phyloP scores from a whole-genome alignment of 1,140 invertebrate species.

The Antheraea pernyi region DNA sequence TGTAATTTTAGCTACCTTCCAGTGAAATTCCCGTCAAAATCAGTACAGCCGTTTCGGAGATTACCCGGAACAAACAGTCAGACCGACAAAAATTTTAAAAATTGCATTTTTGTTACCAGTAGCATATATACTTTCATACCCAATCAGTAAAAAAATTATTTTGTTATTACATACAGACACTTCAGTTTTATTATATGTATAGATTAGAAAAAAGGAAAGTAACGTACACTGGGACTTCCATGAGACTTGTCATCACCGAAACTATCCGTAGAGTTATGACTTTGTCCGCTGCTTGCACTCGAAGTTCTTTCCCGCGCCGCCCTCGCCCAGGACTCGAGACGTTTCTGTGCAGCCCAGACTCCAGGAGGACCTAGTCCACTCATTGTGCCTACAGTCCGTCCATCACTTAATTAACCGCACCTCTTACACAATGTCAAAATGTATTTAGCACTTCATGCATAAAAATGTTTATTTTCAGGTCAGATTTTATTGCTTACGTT shows the following conservation, averaged over 20 bases:
- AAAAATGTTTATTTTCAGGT: background rate
- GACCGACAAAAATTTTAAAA: no score
- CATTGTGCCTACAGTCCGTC: slow-evolving; percentile 59
- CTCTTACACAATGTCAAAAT: background rate
- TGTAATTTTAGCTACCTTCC: no score
- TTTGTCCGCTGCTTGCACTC: slow-evolving; percentile 80
- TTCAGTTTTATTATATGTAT: no score
- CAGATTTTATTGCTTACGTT: background rate
- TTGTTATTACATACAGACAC: no score
- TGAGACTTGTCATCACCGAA: slow-evolving; percentile 76
- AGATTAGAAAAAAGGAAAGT: background rate
- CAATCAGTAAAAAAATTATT: no score
- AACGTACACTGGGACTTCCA: slow-evolving; percentile 68
- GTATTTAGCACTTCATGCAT: background rate
- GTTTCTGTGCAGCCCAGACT: slow-evolving; percentile 85
- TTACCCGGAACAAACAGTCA: no score
- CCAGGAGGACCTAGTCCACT: slow-evolving; percentile 84
- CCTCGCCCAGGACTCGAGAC: slow-evolving; percentile 85
- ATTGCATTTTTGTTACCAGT: no score
- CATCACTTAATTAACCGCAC: background rate
- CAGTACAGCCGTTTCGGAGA: no score
- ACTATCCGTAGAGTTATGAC: slow-evolving; percentile 80
- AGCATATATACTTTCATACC: no score
- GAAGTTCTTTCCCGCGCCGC: slow-evolving; percentile 83
- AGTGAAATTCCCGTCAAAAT: no score